These are phyloP conservation scores for Peromyscus aztecus DNA, from an alignment of 2,797 vertebrate genomes.

Conservation along the genomic window DNA sequence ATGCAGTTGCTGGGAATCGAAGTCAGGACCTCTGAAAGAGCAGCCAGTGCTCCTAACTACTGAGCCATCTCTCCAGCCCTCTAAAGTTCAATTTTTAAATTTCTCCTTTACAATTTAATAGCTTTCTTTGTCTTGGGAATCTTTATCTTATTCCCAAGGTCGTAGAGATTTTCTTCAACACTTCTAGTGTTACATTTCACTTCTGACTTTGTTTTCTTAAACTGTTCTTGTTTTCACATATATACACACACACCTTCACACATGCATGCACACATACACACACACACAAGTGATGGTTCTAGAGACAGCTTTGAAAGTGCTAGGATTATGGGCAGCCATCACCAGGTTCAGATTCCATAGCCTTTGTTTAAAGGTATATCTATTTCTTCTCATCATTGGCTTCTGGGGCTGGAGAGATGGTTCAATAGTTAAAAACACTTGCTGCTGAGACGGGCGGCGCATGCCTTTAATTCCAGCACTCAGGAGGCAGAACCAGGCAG, in stretches of 20 bases:
- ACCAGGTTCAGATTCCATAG: neutral
- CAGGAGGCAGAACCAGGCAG: too few relatives aligned
- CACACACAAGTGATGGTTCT: neutral
- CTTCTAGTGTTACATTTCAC: slow-evolving; percentile 1
- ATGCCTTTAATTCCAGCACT: too few relatives aligned
- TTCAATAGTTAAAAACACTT: neutral
- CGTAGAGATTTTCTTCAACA: neutral
- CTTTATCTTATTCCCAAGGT: neutral
- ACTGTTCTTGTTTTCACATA: neutral
- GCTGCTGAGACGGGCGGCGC: neutral
- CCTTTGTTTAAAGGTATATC: slow-evolving; percentile 47
- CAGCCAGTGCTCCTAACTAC: too few relatives aligned
- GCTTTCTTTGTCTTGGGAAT: slow-evolving; percentile 42
- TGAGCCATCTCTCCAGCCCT: too few relatives aligned
- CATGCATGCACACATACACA: neutral
- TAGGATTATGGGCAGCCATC: neutral
- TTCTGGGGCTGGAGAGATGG: neutral
- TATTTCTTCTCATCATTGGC: neutral
- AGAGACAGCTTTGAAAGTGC: neutral
- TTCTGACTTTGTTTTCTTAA: slow-evolving; percentile 23
- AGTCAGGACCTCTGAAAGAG: too few relatives aligned
- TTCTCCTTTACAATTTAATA: slow-evolving; percentile 41
- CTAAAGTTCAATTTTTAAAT: neutral
- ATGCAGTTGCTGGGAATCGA: too few relatives aligned
- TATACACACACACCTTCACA: neutral